Evolutionary conservation across 2,888 invertebrate species (phyloP), one percentile per base, ranked within the genome.

Genomic region (Drosophila melanosoma): DNA sequence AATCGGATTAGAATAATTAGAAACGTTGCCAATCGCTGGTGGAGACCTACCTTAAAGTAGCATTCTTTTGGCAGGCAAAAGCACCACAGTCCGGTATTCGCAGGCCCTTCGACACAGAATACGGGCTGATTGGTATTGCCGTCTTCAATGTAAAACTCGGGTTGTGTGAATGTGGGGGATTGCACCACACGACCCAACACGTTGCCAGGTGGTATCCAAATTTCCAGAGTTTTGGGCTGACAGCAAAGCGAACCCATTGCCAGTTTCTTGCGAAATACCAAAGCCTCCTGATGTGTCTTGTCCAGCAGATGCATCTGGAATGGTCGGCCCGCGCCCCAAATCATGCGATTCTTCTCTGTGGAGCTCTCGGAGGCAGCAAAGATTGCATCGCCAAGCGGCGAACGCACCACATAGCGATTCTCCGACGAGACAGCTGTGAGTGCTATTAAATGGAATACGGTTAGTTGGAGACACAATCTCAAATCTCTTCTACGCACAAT

Each of bases 231-330:
- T 95, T 95, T 92, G 20, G 93, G 92, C 71, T 96, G 96, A 88
- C 96, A 96, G 82, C 95, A 95, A 76, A 96, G 96, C 0, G 94
- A 94, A 0, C 96, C 95, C 60, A 96, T 95, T 0, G 96, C 95
- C 0, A 97, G 93, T 52, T 96, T 94, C 76, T 97, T 94, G 71
- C 94, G 93, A 52, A 98, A 94, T 69, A 96, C 94, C 91, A 98
- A 94, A 0, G 97, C 97, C 92, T 97, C 97, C 89, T 97, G 96
- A 75, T 96, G 95, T n/a, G 96, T 95, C 91, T 95, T 96, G 92
- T 98, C 98, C 74, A 96, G 95, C 0, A 98, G 93, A 86, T 95
- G 96, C 94, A 98, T 96, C 74, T 94, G 94, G 92, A 97, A 97
- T 0, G 96, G 95, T 29, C 98, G 94, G 0, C 89, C 78, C 0